These are phyloP conservation scores for Lysandra bellargus DNA, from an alignment of 2,888 invertebrate species.

Conservation along the genomic window DNA sequence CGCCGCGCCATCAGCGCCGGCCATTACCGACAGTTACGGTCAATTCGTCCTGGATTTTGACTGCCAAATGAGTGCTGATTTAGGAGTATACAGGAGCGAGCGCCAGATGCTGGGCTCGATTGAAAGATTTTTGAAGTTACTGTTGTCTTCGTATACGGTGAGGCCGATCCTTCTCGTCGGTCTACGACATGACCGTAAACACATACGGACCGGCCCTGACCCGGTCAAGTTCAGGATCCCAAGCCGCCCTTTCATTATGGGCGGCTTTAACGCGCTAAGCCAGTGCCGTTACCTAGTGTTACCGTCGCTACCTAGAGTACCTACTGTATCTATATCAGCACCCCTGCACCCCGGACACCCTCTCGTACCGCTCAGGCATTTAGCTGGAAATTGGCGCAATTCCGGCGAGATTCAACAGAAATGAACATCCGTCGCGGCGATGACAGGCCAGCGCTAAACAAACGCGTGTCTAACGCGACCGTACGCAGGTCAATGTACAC, in stretches of 20 bases:
- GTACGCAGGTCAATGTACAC: background rate
- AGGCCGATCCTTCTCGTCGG: too few species aligned
- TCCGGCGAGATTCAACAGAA: slow-evolving; percentile 16
- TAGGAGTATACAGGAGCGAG: background rate
- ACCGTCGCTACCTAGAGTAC: too few species aligned
- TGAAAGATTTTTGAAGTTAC: too few species aligned
- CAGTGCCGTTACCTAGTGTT: too few species aligned
- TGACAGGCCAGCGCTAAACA: background rate
- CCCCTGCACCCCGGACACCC: background rate
- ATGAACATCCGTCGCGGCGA: background rate
- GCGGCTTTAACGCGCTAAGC: too few species aligned
- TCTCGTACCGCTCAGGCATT: background rate
- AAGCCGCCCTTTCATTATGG: too few species aligned
- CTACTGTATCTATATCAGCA: too few species aligned
- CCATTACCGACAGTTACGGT: background rate
- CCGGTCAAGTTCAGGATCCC: too few species aligned
- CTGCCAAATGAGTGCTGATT: background rate
- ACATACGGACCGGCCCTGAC: too few species aligned
- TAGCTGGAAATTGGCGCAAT: slow-evolving; percentile 9
- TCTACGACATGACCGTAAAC: too few species aligned
- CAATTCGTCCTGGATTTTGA: background rate
- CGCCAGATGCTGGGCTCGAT: too few species aligned
- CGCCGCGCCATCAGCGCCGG: background rate
- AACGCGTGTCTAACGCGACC: background rate
- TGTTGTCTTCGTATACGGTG: too few species aligned